Evolutionary conservation across 1,140 invertebrate genomes (phyloP), one percentile per base, ranked within the genome.

Genomic region (Drusus annulatus): DNA sequence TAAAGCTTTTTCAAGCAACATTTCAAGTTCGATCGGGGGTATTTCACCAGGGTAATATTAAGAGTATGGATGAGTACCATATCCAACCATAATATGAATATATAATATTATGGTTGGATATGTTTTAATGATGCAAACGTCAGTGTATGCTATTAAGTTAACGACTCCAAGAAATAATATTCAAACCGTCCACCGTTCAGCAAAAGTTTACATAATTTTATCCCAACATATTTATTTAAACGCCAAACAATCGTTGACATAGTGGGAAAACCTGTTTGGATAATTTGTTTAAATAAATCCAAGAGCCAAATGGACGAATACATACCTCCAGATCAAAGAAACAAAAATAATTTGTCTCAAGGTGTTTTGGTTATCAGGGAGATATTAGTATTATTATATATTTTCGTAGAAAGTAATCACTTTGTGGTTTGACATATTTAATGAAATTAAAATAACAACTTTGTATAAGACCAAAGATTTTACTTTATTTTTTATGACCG

Each of bases 231-330:
- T 65, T 31, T n/a, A 8, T 25, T 63, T 65, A 69, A 50, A 50
- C 65, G n/a, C 7, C 31, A 36, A 51, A 23, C 16, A 17, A 60
- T 16, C 36, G 65, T 69, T 69, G 65, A 69, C 65, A 69, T 69
- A 69, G 65, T 69, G 65, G 65, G 65, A 69, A 69, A 69, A 69
- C 65, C 65, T 45, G 65, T 69, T 50, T 69, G 6, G 36, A 45
- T 69, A 51, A 19, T 69, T 45, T 50, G 65, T 69, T 19, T 45
- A 36, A 17, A 50, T 19, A 69, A 50, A 45, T n/a, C 23, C 17
- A 16, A 28, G 65, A 50, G 65, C 65, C 21, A 19, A 69, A 45
- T 21, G 65, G 65, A 69, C 65, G 45, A 36, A 6, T n/a, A 36
- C 6, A 16, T 69, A 17, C 45, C 36, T 50, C 17, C 17, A 5